Base-by-base conservation (phyloP, 2,888 invertebrate genomes). In the Lypha dubia region DNA sequence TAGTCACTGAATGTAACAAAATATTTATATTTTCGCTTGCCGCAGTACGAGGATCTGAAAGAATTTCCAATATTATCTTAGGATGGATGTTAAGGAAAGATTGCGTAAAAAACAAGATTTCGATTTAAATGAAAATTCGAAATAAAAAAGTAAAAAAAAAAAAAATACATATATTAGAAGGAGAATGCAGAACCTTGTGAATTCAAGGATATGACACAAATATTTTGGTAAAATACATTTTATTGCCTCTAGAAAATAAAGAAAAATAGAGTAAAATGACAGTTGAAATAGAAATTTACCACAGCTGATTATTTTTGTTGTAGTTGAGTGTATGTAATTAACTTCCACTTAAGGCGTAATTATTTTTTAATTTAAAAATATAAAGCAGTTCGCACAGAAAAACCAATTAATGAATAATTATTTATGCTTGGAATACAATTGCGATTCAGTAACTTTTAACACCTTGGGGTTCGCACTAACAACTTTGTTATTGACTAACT, bases 1-100 rank as follows among this genome's bases (percentile, higher is more conserved):
- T 15, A 68, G 1, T 13, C 35, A n/a, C 22, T 53, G 38, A 41
- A 70, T 13, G 20, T 41, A 28, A 70, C 28, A 35, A 68, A 28
- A 70, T 56, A 70, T 56, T 70, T 24, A 56, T 7, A 56, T 15
- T 3, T 56, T 22, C 22, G n/a, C 15, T 22, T 22, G 15, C 15
- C 20, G 62, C n/a, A 38, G 1, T 15, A 7, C 1, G n/a, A 20
- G n/a, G n/a, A n/a, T n/a, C n/a, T n/a, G n/a, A 20, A 28, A 20
- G 5, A 28, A 5, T 24, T 38, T 11, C 38, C 11, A 6, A 32
- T 49, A 15, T 20, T 13, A 20, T 5, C 49, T 51, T 3, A 1
- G 8, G 15, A 15, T 53, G 8, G 15, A 15, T 53, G 6, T 2
- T 15, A 67, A 32, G 13, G 3, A 35, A 67, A 32, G 4, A 15